Evolutionary conservation across 1,140 invertebrate species (phyloP).

Genomic region (Proctacanthus coquilletti): DNA sequence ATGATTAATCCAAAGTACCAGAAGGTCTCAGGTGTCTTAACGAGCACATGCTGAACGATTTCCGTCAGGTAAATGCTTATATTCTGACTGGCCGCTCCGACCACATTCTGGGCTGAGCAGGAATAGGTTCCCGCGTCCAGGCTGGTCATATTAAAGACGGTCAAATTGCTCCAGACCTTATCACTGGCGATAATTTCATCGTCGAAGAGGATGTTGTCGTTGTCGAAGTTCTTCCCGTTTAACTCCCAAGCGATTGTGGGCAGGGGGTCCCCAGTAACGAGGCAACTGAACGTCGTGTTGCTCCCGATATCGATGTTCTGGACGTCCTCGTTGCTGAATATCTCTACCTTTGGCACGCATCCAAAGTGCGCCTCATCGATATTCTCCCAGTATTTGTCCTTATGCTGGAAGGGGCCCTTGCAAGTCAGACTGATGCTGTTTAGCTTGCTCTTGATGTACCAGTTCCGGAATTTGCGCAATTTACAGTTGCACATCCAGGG

Average conservation of each 20-base stretch:
- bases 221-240: constrained; percentile 46
- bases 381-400: constrained; percentile 47
- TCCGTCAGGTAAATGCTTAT: constrained; percentile 54
- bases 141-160: constrained; percentile 55
- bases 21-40: constrained; percentile 28
- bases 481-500: constrained; percentile 80
- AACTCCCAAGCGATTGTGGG: constrained; percentile 70
- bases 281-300: constrained; percentile 65
- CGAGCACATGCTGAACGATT: constrained; percentile 38
- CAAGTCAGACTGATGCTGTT: constrained; percentile 50
- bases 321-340: constrained; percentile 38
- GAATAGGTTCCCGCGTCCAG: constrained; percentile 65
- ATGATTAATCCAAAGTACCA: constrained; percentile 30
- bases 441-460: constrained; percentile 53
- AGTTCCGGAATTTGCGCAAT: constrained; percentile 60
- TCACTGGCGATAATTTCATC: constrained; percentile 22
- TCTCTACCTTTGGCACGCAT: constrained; percentile 48
- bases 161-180: constrained; percentile 49
- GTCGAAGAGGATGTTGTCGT: constrained; percentile 31
- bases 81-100: constrained; percentile 51
- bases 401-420: constrained; percentile 38
- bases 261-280: constrained; percentile 64
- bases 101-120: constrained; percentile 58
- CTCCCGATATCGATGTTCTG: constrained; percentile 54
- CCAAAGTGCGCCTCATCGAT: constrained; percentile 52